These are phyloP conservation scores for Phyllostomus hastatus DNA, from an alignment of 2,113 vertebrate species.

Conservation along the genomic window DNA sequence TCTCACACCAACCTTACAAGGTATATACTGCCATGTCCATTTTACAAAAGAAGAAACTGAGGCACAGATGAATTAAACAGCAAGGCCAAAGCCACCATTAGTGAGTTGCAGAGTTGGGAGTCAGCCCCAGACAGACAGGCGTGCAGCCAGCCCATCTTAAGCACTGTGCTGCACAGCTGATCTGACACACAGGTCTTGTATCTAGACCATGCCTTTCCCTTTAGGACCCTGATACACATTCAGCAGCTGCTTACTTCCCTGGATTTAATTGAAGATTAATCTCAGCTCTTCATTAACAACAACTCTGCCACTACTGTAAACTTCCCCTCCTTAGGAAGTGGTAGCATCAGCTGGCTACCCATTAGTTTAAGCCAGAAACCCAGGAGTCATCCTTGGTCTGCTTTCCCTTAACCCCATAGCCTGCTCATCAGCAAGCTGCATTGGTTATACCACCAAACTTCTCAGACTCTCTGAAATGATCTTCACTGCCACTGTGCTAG, in stretches of 20 bases:
- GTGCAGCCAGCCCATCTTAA: neutral
- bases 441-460: neutral
- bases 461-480: neutral
- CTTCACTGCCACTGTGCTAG: neutral
- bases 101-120: neutral
- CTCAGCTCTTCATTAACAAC: neutral
- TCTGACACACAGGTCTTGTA: neutral
- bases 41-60: neutral
- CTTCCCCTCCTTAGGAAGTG: neutral
- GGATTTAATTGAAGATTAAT: neutral
- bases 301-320: neutral
- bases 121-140: neutral
- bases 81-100: neutral
- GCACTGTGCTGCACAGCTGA: too few species aligned
- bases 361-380: neutral
- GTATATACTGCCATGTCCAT: neutral
- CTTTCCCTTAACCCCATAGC: neutral
- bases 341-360: neutral
- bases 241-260: neutral
- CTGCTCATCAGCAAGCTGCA: neutral
- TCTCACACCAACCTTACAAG: neutral
- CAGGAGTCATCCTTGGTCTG: neutral
- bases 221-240: neutral
- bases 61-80: neutral
- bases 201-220: neutral